Evolutionary conservation across 2,888 invertebrate genomes (phyloP), one percentile per base, ranked within the genome.

Genomic region (Ganaspis brasiliensis): DNA sequence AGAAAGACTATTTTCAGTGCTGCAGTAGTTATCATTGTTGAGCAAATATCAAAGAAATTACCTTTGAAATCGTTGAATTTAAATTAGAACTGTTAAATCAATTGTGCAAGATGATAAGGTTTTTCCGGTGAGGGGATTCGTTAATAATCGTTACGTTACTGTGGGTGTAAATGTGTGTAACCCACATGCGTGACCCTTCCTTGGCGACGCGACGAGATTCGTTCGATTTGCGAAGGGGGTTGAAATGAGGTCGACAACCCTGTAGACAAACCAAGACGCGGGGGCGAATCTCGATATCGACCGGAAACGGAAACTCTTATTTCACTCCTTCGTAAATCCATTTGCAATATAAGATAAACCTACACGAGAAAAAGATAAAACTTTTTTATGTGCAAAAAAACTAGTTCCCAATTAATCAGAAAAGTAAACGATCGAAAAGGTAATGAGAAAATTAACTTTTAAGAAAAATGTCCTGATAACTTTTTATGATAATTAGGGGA

Each of bases 161-260:
- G 67, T 67, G 67, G 8, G 45, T 67, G 67, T 63, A 63, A 63
- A 63, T 45, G 63, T 63, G 63, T 63, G 63, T 67, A 67, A 67
- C 45, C 67, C 40, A 67, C 40, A 67, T 67, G 67, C 67, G 26
- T 67, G 67, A 67, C 67, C 67, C 67, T n/a, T 67, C 67, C 67
- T 67, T 67, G 67, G 67, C 45, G 67, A 24, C 67, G 45, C 67
- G 67, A 67, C 67, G 67, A 67, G 67, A 45, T 45, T 67, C 67
- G 67, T 67, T 67, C 67, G 67, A 45, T 67, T 67, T 45, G 67
- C 45, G 24, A 67, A 52, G 67, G 82, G 81, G 78, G 77, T 79
- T 77, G 72, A 83, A 88, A 83, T 74, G 83, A 83, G 88, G 88
- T 86, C 88, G 84, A 87, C 85, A 85, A 85, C 86, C 86, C 87